phyloP scores from a whole-genome alignment of 2,888 invertebrate species.

The Drosophila villosipedis region DNA sequence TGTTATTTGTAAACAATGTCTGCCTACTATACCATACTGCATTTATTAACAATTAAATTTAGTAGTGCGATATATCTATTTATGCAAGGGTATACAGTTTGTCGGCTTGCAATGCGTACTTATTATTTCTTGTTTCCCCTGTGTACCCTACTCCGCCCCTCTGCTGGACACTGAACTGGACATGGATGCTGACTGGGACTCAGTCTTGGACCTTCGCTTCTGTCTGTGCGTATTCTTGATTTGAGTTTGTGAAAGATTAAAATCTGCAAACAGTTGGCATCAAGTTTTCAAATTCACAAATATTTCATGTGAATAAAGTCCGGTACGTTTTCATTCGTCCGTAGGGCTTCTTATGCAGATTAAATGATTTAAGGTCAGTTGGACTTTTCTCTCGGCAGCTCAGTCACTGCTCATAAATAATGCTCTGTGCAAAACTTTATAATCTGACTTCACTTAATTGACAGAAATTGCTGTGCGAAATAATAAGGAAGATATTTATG shows the following conservation, averaged over 20 bases:
- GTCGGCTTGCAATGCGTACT: background rate
- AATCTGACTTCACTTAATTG: slow-evolving; percentile 24
- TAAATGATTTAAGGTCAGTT: slow-evolving; percentile 78
- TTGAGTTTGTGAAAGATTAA: slow-evolving; percentile 77
- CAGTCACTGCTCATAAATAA: slow-evolving; percentile 42
- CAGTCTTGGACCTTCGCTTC: slow-evolving; percentile 15
- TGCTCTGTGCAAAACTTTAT: slow-evolving; percentile 29
- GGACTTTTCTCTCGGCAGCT: slow-evolving; percentile 42
- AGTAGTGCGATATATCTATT: too few relatives aligned
- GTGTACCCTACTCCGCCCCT: slow-evolving; percentile 26
- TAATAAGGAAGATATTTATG: slow-evolving; percentile 1
- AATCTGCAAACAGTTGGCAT: slow-evolving; percentile 82
- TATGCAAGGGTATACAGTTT: background rate
- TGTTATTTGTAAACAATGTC: background rate
- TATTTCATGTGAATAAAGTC: slow-evolving; percentile 62
- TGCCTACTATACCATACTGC: background rate
- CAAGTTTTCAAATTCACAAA: slow-evolving; percentile 77
- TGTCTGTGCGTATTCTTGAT: slow-evolving; percentile 46
- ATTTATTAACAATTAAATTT: background rate
- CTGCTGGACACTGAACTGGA: slow-evolving; percentile 63
- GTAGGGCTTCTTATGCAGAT: slow-evolving; percentile 55
- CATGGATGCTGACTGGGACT: slow-evolving; percentile 25
- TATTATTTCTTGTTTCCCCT: slow-evolving; percentile 26
- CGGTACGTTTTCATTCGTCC: slow-evolving; percentile 40
- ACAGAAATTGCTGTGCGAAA: slow-evolving; percentile 8